Conservation (phyloP, 2,797 vertebrate genomes). For the Semaprochilodus insignis region DNA sequence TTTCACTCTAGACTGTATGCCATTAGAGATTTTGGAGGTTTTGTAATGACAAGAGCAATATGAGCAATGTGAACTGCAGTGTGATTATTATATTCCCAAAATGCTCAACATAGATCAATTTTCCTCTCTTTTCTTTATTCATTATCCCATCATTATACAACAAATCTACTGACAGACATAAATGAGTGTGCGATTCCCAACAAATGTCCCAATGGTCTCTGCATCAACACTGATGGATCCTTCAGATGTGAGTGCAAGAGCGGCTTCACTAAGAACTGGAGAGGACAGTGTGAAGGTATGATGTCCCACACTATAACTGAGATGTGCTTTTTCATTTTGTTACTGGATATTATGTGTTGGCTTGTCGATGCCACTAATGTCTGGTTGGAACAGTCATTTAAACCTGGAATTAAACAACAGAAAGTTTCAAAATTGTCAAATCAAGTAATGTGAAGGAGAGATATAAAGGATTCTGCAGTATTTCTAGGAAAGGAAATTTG, state of each 20-base stretch:
- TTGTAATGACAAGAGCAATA: too few species aligned
- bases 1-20: too few species aligned
- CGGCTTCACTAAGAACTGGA: slow-evolving; percentile 82
- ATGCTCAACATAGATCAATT: background rate
- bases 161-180: slow-evolving; percentile 75
- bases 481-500: too few species aligned
- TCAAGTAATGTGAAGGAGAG: too few species aligned
- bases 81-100: background rate
- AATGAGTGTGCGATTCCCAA: slow-evolving; percentile 88
- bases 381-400: background rate
- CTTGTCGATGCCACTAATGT: background rate
- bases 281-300: slow-evolving; percentile 88
- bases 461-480: too few species aligned
- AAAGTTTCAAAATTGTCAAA: too few species aligned
- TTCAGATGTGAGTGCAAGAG: slow-evolving; percentile 87
- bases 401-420: too few species aligned
- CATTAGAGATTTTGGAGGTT: too few species aligned
- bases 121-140: slow-evolving; percentile 45
- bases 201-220: slow-evolving; percentile 81
- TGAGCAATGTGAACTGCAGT: too few species aligned
- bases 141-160: slow-evolving; percentile 13
- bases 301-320: background rate
- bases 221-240: slow-evolving; percentile 89
- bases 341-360: background rate
- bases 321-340: background rate